Base-by-base conservation (phyloP, 2,888 invertebrate species). In the Laspeyria flexula region DNA sequence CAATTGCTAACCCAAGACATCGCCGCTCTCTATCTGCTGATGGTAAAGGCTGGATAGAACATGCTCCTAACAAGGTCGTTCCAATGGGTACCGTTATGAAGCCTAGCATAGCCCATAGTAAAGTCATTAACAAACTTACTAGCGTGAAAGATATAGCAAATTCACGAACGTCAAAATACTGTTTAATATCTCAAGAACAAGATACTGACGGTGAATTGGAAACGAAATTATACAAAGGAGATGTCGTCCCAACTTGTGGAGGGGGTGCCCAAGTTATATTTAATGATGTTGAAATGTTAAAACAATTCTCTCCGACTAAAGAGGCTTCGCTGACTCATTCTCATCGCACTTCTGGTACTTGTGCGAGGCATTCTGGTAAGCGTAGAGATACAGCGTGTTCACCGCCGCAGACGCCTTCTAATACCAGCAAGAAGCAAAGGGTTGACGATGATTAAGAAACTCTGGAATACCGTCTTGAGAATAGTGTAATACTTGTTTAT, bases 251-350 rank as follows among this genome's bases (percentile, higher is more conserved):
- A 0, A 99, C 99, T 0, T 95, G 96, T 49, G 97, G 97, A 1
- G 99, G 99, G 0, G 99, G 99, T 0, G 97, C 98, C 0, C 98
- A 99, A 77, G 96, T 99, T 0, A 96, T 99, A 18, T 98, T 99
- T 80, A 96, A 97, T 69, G 99, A 99, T 84, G 96, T 99, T 0
- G 99, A 99, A 83, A 95, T 96, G 77, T 82, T 99, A 6, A 95
- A 95, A 61, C 97, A 98, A 77, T 94, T 95, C 72, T 97, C 97
- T 0, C 97, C 97, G 0, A 95, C 93, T 0, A 62, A 81, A 3
- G 88, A 89, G 0, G 75, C 79, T 0, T 60, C 65, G 0, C 34
- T 43, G 1, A 34, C 43, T 0, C 72, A 81, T 1, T 79, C 83
- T 0, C 66, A 78, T n/a, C 71, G 86, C 10, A 60, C 75, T 0